These are phyloP conservation scores for Microcebus jonahi DNA, from an alignment of 2,113 vertebrate genomes.

Conservation along the genomic window DNA sequence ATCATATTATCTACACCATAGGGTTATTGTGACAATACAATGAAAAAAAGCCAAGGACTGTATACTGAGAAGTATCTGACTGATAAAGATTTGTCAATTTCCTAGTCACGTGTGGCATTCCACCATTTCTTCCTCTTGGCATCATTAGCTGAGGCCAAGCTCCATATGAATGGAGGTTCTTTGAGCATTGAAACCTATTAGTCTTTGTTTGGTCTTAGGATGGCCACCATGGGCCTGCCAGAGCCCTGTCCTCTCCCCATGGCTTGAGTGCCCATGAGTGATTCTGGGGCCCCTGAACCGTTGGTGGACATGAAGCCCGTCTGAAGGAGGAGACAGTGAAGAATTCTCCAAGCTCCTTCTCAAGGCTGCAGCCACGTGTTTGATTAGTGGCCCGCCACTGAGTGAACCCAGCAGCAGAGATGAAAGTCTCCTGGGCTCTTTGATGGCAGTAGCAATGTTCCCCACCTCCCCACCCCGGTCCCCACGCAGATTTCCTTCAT, in stretches of 20 bases:
- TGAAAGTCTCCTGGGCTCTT: conserved; percentile 77
- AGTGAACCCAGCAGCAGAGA: conserved; percentile 72
- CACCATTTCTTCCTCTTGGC: not conserved
- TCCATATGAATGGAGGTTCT: not conserved
- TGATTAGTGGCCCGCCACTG: conserved; percentile 53
- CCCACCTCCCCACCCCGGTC: not conserved
- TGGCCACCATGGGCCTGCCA: not conserved
- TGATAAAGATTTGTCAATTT: not conserved
- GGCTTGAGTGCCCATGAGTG: conserved; percentile 63
- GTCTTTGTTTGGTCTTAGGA: conserved; percentile 22
- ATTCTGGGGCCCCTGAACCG: conserved; percentile 53
- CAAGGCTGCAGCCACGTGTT: conserved; percentile 61
- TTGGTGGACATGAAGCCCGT: conserved; percentile 61
- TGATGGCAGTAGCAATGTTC: conserved; percentile 45
- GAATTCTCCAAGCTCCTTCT: conserved; percentile 57
- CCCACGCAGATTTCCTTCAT: conserved; percentile 61
- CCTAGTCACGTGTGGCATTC: not conserved
- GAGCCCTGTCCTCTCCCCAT: not conserved
- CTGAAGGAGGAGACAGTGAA: conserved; percentile 57
- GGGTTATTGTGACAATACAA: not conserved
- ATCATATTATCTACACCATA: not conserved
- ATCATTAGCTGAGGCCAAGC: not conserved
- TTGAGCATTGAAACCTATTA: not conserved
- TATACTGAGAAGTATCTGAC: not conserved
- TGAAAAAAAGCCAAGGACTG: not conserved